Evolutionary conservation across 2,113 vertebrate species (phyloP).

Genomic region (Pimephales promelas): DNA sequence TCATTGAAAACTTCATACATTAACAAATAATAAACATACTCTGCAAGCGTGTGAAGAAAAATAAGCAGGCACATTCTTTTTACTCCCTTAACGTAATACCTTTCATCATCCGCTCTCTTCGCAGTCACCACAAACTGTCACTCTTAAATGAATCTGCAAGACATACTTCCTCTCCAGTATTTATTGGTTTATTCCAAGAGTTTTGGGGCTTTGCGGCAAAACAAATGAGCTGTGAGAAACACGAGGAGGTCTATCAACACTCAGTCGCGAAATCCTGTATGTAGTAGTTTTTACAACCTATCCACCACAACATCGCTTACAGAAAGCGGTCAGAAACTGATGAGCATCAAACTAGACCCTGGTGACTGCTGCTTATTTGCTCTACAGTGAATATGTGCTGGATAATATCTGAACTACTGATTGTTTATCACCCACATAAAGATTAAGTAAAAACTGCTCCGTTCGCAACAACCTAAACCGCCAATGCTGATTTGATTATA

Average conservation of each 20-base stretch:
- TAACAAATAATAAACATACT: neutral
- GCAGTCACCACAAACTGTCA: neutral
- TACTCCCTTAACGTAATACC: conserved; percentile 16
- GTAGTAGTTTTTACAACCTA: no score
- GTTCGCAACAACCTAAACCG: neutral
- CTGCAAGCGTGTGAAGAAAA: conserved; percentile 2
- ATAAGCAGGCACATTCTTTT: conserved; percentile 3
- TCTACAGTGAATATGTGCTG: neutral
- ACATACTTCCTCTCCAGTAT: neutral
- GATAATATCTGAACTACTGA: neutral
- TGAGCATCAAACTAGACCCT: neutral
- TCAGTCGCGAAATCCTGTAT: neutral
- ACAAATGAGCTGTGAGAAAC: conserved; percentile 26
- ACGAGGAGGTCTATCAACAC: neutral
- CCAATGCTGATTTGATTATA: neutral
- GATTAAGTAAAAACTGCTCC: neutral
- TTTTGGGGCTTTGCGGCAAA: neutral
- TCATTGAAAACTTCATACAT: neutral
- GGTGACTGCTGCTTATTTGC: neutral
- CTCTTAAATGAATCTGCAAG: neutral
- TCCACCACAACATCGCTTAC: neutral
- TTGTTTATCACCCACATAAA: neutral
- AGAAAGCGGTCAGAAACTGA: neutral
- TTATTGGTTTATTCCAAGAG: neutral
- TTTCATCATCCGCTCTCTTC: neutral